These are phyloP conservation scores for Notamacropus eugenii DNA, from an alignment of 2,797 vertebrate genomes.

Conservation along the genomic window DNA sequence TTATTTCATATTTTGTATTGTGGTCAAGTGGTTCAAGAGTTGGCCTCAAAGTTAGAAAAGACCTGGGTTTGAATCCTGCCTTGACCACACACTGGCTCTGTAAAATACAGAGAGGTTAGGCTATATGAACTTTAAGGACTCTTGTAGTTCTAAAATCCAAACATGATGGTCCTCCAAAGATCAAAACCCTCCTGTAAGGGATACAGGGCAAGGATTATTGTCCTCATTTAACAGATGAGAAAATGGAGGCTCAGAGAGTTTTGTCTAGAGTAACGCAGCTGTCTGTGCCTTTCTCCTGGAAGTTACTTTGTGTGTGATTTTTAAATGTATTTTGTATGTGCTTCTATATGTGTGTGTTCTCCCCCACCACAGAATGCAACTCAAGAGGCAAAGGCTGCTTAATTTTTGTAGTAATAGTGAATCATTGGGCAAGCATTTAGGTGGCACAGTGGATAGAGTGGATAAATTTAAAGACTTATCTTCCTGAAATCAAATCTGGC, in stretches of 20 bases:
- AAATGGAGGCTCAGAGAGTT: background rate
- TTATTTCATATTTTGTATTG: background rate
- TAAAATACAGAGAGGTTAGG: background rate
- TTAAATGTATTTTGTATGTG: too few relatives aligned
- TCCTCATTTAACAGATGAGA: background rate
- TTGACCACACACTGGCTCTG: background rate
- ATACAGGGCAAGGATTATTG: background rate
- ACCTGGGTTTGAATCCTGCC: background rate
- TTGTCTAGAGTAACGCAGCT: too few relatives aligned
- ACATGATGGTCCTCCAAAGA: background rate
- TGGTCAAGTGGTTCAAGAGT: background rate
- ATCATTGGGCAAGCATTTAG: too few relatives aligned
- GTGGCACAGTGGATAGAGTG: too few relatives aligned
- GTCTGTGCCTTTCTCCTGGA: too few relatives aligned
- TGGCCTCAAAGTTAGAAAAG: background rate
- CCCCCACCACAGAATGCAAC: too few relatives aligned
- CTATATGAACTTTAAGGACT: background rate
- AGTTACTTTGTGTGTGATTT: too few relatives aligned
- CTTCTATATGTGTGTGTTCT: too few relatives aligned
- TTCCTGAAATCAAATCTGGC: too few relatives aligned
- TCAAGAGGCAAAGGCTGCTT: too few relatives aligned
- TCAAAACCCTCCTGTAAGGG: background rate
- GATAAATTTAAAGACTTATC: too few relatives aligned
- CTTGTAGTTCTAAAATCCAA: background rate
- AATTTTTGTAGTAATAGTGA: too few relatives aligned